Conservation (phyloP, 2,888 invertebrate species). For the Acrobasis repandana region DNA sequence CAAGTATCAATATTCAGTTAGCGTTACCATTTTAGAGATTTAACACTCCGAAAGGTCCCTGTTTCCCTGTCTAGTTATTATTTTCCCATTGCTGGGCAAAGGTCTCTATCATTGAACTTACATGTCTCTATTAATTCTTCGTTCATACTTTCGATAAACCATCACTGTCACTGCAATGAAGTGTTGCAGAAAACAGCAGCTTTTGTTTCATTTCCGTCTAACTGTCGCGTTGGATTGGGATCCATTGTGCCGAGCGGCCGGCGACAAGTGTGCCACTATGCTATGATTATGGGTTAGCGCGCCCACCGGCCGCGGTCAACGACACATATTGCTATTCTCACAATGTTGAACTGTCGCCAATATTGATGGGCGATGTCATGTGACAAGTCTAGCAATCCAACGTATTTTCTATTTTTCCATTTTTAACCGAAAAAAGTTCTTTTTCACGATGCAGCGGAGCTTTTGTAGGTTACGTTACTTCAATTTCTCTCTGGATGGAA, state of each 20-base stretch:
- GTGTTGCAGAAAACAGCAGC: conserved; percentile 10
- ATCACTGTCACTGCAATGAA: conserved; percentile 12
- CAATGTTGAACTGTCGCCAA: conserved; percentile 48
- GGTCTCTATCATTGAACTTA: no score
- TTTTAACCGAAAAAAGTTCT: no score
- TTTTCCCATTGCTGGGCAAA: no score
- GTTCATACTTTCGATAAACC: neutral
- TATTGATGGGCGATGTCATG: conserved; percentile 25
- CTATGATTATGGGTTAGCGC: conserved; percentile 41
- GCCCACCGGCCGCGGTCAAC: conserved; percentile 43
- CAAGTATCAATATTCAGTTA: no score
- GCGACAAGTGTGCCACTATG: conserved; percentile 34
- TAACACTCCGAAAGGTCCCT: no score
- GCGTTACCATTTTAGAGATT: no score
- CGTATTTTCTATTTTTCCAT: neutral
- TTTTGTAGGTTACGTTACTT: no score
- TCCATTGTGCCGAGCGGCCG: conserved; percentile 18
- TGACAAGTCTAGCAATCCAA: neutral
- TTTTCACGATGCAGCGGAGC: no score
- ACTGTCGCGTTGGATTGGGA: neutral
- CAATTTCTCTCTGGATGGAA: no score
- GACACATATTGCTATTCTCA: conserved; percentile 47
- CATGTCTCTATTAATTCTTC: neutral
- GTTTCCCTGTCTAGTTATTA: no score
- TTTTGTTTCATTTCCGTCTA: neutral